Conservation (phyloP, 2,888 invertebrate species). For the Cheilosia grossa region DNA sequence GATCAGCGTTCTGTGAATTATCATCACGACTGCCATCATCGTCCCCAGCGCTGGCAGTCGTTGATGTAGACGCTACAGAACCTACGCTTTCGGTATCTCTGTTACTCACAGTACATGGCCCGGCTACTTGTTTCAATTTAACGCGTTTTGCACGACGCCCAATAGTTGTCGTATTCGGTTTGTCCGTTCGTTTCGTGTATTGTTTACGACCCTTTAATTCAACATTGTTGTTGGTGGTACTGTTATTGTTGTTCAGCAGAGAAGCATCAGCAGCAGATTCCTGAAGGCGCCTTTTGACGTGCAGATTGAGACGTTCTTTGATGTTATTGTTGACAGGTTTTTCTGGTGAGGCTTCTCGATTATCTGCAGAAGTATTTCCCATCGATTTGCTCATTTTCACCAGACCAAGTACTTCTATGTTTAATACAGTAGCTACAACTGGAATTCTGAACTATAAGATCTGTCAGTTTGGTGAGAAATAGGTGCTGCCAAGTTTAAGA, state of each 20-base stretch:
- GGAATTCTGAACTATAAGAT: not conserved
- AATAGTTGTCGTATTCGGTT: slow-evolving; percentile 72
- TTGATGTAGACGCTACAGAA: slow-evolving; percentile 56
- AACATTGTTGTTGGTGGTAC: slow-evolving; percentile 41
- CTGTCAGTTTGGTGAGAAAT: slow-evolving; percentile 24
- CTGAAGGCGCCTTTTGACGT: slow-evolving; percentile 81
- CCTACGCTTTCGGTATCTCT: slow-evolving; percentile 61
- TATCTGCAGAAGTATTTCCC: slow-evolving; percentile 56
- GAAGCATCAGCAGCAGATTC: slow-evolving; percentile 75
- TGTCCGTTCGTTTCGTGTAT: slow-evolving; percentile 68
- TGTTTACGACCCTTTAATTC: slow-evolving; percentile 70
- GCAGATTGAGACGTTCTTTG: slow-evolving; percentile 81
- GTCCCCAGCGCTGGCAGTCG: slow-evolving; percentile 65
- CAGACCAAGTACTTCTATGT: not conserved
- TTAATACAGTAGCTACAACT: not conserved
- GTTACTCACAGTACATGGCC: slow-evolving; percentile 32
- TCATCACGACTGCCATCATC: slow-evolving; percentile 78
- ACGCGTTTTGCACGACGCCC: slow-evolving; percentile 59
- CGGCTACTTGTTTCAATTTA: slow-evolving; percentile 75
- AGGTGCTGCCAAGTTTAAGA: slow-evolving; percentile 42
- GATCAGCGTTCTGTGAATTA: slow-evolving; percentile 70
- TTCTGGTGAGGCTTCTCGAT: slow-evolving; percentile 75
- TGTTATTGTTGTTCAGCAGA: slow-evolving; percentile 34
- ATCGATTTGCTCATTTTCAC: slow-evolving; percentile 41
- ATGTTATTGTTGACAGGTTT: slow-evolving; percentile 77